Evolutionary conservation across 2,113 vertebrate genomes (phyloP), one percentile per base, ranked within the genome.

Genomic region (Neotragus moschatus): DNA sequence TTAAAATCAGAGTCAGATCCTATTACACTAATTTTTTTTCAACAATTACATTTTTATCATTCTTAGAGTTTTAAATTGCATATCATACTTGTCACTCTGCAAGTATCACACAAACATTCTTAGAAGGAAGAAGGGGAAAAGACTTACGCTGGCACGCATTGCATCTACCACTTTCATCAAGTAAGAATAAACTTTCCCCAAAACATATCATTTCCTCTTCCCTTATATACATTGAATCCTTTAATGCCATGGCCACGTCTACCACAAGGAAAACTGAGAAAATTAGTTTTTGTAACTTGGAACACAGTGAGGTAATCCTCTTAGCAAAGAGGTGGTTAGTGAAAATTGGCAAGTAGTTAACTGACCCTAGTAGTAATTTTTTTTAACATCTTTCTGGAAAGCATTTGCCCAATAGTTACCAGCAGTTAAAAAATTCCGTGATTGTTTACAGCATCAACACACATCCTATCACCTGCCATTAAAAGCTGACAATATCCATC

Each of bases 81-180:
- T 15, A 7, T 73, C 2, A 17, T n/a, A 36, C 36, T 53, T 77
- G 13, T 30, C 6, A 36, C 6, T 84, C 86, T 43, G 21, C 5
- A 75, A 49, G 30, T 8, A 28, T 60, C 28, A 79, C 11, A 30
- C 6, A 79, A 39, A 3, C 9, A 15, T 16, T 45, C 45, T 3
- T 30, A 19, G 51, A 7, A 84, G 1, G 23, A 56, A 16, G 25
- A 53, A 91, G 6, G 16, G 2, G 4, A 23, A 55, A 60, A 77
- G 17, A 51, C 7, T 19, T 43, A 70, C 77, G 10, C 17, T 30
- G 21, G 1, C 2, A 75, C 0, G 0, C 16, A 93, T 33, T 17
- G 0, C 26, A 85, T 12, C 16, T 33, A 49, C 5, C 3, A 26
- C 9, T 84, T 89, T 95, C 63, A 45, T 58, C 7, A 51, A 66